Percentiles rank a stretch among this genome's conserved stretches.
phyloP scores from a whole-genome alignment of 2,113 vertebrate species.

The Mandrillus leucophaeus region DNA sequence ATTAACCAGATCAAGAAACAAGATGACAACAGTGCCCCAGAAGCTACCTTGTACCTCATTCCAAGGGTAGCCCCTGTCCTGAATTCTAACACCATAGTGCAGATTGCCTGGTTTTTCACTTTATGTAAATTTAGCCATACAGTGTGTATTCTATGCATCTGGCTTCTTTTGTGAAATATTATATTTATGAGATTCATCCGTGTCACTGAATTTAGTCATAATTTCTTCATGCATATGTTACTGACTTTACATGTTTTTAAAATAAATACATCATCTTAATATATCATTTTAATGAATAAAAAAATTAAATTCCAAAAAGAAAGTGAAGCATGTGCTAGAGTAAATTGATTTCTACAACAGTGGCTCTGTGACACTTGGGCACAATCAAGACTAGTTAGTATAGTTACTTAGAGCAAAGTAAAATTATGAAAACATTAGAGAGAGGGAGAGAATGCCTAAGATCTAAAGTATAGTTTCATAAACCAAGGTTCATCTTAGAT shows the following conservation, averaged over 20 bases:
- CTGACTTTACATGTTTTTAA: background rate
- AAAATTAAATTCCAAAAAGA: background rate
- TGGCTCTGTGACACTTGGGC: conserved; percentile 55
- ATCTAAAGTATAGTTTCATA: background rate
- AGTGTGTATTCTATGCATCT: background rate
- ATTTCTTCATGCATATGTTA: background rate
- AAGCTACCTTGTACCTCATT: background rate
- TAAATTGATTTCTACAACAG: background rate
- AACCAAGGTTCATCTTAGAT: background rate
- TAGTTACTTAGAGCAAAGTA: background rate
- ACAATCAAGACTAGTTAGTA: background rate
- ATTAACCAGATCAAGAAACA: background rate
- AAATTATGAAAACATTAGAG: background rate
- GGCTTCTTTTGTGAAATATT: conserved; percentile 52
- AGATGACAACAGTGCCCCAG: background rate
- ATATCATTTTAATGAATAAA: background rate
- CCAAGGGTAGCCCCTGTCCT: background rate
- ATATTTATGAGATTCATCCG: conserved; percentile 14
- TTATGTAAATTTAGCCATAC: background rate
- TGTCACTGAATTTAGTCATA: background rate
- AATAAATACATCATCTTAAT: background rate
- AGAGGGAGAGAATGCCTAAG: background rate
- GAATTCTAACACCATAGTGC: background rate
- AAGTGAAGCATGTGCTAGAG: background rate
- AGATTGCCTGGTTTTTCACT: background rate